Conservation (phyloP, 2,113 vertebrate species). For the Oophaga pumilio region DNA sequence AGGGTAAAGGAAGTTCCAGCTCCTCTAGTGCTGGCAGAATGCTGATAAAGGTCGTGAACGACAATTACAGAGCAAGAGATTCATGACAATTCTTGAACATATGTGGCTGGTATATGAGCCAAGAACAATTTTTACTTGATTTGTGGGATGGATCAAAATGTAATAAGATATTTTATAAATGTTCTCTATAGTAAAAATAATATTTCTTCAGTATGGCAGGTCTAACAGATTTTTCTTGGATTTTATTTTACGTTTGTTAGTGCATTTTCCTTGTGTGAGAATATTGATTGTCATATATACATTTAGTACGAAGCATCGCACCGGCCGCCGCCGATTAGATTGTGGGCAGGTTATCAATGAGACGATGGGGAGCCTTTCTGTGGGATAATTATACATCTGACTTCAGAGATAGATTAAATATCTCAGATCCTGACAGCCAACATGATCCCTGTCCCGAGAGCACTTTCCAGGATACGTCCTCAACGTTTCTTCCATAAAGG, state of each 20-base stretch:
- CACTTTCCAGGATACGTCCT: neutral
- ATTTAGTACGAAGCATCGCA: conserved; percentile 16
- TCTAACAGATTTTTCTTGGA: neutral
- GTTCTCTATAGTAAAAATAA: neutral
- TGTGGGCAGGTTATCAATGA: conserved; percentile 47
- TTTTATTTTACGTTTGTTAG: neutral
- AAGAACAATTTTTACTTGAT: too few relatives aligned
- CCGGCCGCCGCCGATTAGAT: conserved; percentile 19
- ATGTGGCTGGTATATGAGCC: too few relatives aligned
- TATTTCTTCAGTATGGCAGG: neutral
- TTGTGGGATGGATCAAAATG: too few relatives aligned
- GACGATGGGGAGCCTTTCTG: conserved; percentile 38
- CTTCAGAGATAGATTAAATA: conserved; percentile 35
- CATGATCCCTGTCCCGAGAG: too few relatives aligned
- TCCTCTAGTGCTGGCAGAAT: too few relatives aligned
- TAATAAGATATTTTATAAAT: neutral
- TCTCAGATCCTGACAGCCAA: conserved; percentile 7
- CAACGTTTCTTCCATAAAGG: neutral
- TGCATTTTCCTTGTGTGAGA: conserved; percentile 7
- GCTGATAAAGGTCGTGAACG: too few relatives aligned
- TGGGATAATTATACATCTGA: conserved; percentile 37
- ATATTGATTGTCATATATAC: conserved; percentile 23
- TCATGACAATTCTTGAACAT: too few relatives aligned
- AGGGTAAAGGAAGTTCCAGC: too few relatives aligned
- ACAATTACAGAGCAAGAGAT: too few relatives aligned